Base-by-base conservation (phyloP, 2,797 vertebrate species). In the Acipenser ruthenus region DNA sequence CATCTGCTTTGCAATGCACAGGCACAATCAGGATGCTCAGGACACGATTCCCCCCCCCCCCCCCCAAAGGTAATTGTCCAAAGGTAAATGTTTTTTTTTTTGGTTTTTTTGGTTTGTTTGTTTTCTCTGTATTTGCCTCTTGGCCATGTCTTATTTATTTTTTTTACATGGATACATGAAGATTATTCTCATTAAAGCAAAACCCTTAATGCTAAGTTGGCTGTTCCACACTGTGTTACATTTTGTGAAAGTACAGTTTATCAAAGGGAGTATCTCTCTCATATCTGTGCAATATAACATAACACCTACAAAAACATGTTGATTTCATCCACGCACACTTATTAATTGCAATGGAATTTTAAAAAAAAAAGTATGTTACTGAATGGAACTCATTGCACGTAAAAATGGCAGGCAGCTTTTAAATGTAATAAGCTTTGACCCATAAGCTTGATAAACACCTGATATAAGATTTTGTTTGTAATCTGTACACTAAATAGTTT, bases 181-280 rank as follows among this genome's bases (percentile, higher is more conserved):
- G 18, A 52, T 56, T 49, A 48, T 48, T 50, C 47, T 13, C 56
- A 55, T 55, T 55, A 10, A 55, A 49, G 12, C 6, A 52, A 59
- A 70, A 63, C 62, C 61, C 60, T 60, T 61, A 68, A 83, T 70
- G 79, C 77, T 82, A 85, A 87, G 88, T 86, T 78, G 76, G 71
- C 73, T 37, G 74, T 68, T 49, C 74, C 67, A 65, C 83, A 74
- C 78, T 79, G 37, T 5, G 37, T 85, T 72, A 70, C 82, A 84
- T 88, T 87, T 78, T 83, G 72, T 48, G 18, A 15, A 10, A 37
- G 60, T 84, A 86, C 87, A 88, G 50, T 65, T 67, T 77, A 85
- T 86, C 77, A 84, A 73, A 80, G 86, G 85, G 87, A 87, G 88
- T 84, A 84, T 71, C 71, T 71, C 67, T 75, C 77, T 6, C 9